These are phyloP conservation scores for Thecophora atra DNA, from an alignment of 2,888 invertebrate genomes.

Conservation along the genomic window DNA sequence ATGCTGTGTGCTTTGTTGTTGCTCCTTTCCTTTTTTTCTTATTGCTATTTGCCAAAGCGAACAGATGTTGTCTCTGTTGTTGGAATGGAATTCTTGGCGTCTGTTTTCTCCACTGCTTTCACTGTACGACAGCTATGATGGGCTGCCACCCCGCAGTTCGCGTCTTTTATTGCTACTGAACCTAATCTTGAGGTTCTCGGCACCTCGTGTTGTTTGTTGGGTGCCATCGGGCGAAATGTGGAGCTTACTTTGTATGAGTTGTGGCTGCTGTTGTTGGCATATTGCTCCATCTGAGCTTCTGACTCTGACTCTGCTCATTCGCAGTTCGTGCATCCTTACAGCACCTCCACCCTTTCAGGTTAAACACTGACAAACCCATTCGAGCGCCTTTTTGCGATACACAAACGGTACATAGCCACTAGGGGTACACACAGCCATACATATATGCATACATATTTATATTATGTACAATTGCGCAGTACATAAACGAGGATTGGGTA, in stretches of 20 bases:
- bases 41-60: conserved; percentile 38
- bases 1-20: conserved; percentile 36
- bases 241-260: conserved; percentile 27
- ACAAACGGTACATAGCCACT: background rate
- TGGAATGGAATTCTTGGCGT: conserved; percentile 28
- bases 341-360: conserved; percentile 64
- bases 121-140: background rate
- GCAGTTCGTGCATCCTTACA: conserved; percentile 61
- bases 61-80: conserved; percentile 49
- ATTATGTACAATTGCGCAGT: too few species aligned
- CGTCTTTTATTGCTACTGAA: conserved; percentile 52
- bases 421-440: too few species aligned
- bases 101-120: background rate
- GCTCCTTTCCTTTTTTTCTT: conserved; percentile 20
- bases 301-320: conserved; percentile 50
- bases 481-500: too few species aligned
- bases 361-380: conserved; percentile 65
- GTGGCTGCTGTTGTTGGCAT: conserved; percentile 38
- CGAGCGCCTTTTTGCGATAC: conserved; percentile 55
- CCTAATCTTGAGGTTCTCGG: conserved; percentile 59
- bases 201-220: conserved; percentile 56
- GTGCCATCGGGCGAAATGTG: conserved; percentile 3
- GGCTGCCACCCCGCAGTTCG: conserved; percentile 41
- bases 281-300: conserved; percentile 34
- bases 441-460: too few species aligned